Base-by-base conservation (phyloP, 2,888 invertebrate species). In the Bombylius discolor region DNA sequence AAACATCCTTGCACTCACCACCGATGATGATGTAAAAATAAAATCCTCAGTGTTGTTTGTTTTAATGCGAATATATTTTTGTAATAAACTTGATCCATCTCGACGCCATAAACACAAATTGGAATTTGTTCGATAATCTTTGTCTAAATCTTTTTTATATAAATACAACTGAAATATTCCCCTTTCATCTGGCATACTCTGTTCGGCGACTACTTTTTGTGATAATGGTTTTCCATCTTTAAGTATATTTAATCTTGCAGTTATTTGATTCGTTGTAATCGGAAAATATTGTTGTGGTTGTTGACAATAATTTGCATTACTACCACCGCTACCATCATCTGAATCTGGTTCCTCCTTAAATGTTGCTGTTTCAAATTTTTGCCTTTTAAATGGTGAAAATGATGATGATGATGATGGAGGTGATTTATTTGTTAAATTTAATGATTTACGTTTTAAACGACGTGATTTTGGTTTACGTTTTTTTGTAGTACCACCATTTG, bases 51-150 rank as follows among this genome's bases (percentile, higher is more conserved):
- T 66, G 13, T 65, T 62, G 47, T 61, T 63, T 4, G 68, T 69
- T 59, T 71, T 73, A 0, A 72, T 68, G 14, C 72, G 65, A 48
- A 74, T 66, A 59, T 73, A 74, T 58, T 74, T 74, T 44, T 74
- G 74, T 60, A 74, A 61, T 13, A 74, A 64, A 61, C 68, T 72
- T 32, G 70, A 66, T 13, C 70, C 69, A 57, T 74, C 74, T 49
- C 70, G 72, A 14, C 70, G 70, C 74, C 74, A 74, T 54, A 74
- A 65, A 44, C 74, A 73, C 33, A 74, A 60, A 3, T 72, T 70
- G 57, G 65, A 64, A 56, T 71, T 73, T 23, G 64, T 65, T 47
- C 64, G 53, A 60, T 69, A 69, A 59, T 73, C 69, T 51, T 64
- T 62, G 36, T 63, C 60, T 7, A 74, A 58, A 58, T 74, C 74